phyloP scores from a whole-genome alignment of 2,888 invertebrate genomes.

The Cryptops parisi region DNA sequence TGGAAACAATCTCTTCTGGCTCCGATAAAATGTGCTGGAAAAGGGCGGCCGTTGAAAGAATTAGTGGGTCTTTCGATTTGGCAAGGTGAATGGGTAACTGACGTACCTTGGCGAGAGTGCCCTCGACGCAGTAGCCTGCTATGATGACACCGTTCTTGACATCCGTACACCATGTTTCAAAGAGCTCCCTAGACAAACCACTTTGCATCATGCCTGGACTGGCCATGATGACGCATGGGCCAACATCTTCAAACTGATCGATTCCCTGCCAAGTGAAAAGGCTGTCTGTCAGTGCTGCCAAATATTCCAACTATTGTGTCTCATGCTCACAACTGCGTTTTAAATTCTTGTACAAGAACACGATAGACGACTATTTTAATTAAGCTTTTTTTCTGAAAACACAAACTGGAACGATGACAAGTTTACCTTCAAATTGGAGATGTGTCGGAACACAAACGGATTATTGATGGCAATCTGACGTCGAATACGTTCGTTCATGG shows the following conservation, averaged over 20 bases:
- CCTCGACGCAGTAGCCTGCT: constrained; percentile 59
- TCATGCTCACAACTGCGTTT: too few relatives aligned
- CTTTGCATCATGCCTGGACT: constrained; percentile 99
- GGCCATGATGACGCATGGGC: constrained; percentile 99
- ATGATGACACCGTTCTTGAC: constrained; percentile 96
- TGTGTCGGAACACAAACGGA: constrained; percentile 97
- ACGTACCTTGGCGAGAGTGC: constrained; percentile 37
- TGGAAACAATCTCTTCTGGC: constrained; percentile 90
- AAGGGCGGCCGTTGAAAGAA: too few relatives aligned
- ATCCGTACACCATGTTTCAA: constrained; percentile 98
- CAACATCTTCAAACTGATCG: constrained; percentile 98
- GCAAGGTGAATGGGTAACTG: not conserved
- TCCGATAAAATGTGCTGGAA: constrained; percentile 74
- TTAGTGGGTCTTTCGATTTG: not conserved
- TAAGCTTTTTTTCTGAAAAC: too few relatives aligned
- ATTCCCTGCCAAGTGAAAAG: constrained; percentile 56
- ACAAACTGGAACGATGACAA: too few relatives aligned
- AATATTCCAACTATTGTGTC: too few relatives aligned
- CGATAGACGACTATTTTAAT: too few relatives aligned
- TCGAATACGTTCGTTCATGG: constrained; percentile 96
- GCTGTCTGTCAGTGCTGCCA: too few relatives aligned
- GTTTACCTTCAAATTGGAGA: constrained; percentile 70
- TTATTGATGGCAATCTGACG: constrained; percentile 95
- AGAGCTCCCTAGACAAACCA: constrained; percentile 88
- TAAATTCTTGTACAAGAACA: too few relatives aligned